Evolutionary conservation across 1,140 invertebrate genomes (phyloP), one percentile per base, ranked within the genome.

Genomic region (Zaprionus lachaisei): DNA sequence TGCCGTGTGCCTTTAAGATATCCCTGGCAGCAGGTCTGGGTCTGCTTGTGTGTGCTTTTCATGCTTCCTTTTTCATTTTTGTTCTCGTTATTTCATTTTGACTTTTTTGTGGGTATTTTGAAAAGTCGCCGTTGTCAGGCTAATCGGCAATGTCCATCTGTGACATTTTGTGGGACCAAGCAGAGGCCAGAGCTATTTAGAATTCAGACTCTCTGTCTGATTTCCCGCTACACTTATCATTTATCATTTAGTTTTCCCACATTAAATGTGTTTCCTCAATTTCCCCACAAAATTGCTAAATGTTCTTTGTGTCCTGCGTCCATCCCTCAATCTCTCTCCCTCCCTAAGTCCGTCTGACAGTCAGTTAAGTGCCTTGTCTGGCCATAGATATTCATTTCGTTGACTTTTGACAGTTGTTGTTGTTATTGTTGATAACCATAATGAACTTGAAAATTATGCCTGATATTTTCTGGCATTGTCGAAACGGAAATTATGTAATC

Each of bases 211-310:
- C 37, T 60, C 49, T 34, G 47, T 60, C 56, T 72, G 75, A 72
- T 71, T 60, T 68, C 51, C 63, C 51, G 55, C 68, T 68, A 55
- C 75, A 80, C 65, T 79, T 68, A 80, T 83, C 84, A 87, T 87
- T 87, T 89, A 89, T 89, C 84, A 87, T 89, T 84, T 79, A 79
- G 84, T 76, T 79, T 68, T 54, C 17, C 47, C 67, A 67, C 83
- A 87, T 87, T 87, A 89, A 89, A 81, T 89, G 81, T 65, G 78
- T 71, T 89, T 89, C 83, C 83, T 80, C 74, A 79, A 87, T 83
- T 87, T 87, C 74, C 64, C 70, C 76, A 68, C 78, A 77, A 64
- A 72, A 77, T 62, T 69, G 76, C 66, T 28, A 56, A 62, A 79
- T 65, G 60, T 69, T 67, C 41, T 37, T 49, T 56, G 57, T 28